phyloP scores from a whole-genome alignment of 2,113 vertebrate genomes.

The Brachionichthys hirsutus region DNA sequence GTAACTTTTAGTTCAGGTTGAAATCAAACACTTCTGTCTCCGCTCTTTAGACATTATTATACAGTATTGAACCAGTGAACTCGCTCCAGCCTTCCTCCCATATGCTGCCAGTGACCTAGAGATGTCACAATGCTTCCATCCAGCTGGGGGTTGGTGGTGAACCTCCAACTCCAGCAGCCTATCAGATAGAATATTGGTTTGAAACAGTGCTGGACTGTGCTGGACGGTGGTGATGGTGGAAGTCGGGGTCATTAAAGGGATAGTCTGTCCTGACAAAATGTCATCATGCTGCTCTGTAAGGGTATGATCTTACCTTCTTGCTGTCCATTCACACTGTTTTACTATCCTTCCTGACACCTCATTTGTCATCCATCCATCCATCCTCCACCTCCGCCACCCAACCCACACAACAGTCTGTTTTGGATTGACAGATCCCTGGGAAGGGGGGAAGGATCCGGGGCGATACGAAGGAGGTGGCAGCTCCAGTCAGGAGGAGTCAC shows the following conservation, averaged over 20 bases:
- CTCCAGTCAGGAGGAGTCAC: conserved; percentile 41
- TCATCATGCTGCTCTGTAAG: conserved; percentile 42
- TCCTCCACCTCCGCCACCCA: conserved; percentile 1
- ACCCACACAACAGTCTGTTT: conserved; percentile 39
- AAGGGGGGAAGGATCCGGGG: conserved; percentile 40
- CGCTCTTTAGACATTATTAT: conserved; percentile 13
- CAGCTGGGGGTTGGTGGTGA: conserved; percentile 42
- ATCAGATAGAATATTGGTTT: conserved; percentile 22
- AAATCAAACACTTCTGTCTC: conserved; percentile 14
- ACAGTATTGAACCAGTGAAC: conserved; percentile 20
- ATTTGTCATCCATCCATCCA: conserved; percentile 45
- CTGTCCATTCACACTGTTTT: conserved; percentile 53
- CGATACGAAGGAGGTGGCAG: conserved; percentile 46
- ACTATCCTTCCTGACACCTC: conserved; percentile 19
- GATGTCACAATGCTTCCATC: conserved; percentile 28
- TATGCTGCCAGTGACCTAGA: conserved; percentile 54
- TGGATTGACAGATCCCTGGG: conserved; percentile 61
- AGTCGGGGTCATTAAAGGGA: conserved; percentile 44
- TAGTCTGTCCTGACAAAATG: conserved; percentile 29
- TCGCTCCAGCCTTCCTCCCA: conserved; percentile 44
- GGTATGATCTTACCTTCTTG: conserved; percentile 54
- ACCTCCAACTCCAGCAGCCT: conserved; percentile 42
- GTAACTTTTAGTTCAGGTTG: background rate
- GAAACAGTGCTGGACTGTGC: background rate
- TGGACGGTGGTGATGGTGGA: conserved; percentile 23